Evolutionary conservation across 1,140 invertebrate genomes (phyloP).

Genomic region (Agrypnia vestita): DNA sequence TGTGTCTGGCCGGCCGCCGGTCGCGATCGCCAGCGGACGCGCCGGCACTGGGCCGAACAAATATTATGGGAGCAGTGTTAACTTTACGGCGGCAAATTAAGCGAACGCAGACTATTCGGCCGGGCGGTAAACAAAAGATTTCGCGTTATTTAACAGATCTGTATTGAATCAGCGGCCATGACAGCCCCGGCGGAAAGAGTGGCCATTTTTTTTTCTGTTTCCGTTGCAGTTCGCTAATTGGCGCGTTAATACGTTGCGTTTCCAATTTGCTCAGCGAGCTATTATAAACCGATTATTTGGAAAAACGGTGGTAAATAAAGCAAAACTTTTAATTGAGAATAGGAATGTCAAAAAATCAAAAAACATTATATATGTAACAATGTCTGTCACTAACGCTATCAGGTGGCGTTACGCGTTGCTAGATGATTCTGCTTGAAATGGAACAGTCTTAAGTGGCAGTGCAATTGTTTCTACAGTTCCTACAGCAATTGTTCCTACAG

Average conservation of each 20-base stretch:
- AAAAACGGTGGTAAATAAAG: too few relatives aligned
- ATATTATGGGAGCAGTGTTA: neutral
- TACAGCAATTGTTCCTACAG: too few relatives aligned
- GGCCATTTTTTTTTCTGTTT: constrained; percentile 28
- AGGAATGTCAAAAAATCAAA: too few relatives aligned
- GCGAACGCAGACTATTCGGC: constrained; percentile 8
- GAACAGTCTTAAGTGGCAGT: too few relatives aligned
- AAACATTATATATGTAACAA: too few relatives aligned
- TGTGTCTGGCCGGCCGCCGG: neutral
- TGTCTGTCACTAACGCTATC: too few relatives aligned
- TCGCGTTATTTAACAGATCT: constrained; percentile 24
- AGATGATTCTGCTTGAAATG: too few relatives aligned
- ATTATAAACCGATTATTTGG: too few relatives aligned
- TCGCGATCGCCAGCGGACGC: neutral
- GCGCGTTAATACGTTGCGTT: constrained; percentile 30
- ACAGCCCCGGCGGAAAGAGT: constrained; percentile 2
- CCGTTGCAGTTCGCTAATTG: constrained; percentile 32
- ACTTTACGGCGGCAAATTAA: constrained; percentile 29
- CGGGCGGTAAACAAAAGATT: constrained; percentile 45
- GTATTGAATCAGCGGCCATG: constrained; percentile 28
- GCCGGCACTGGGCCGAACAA: neutral
- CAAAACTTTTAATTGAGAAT: too few relatives aligned
- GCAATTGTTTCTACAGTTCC: too few relatives aligned
- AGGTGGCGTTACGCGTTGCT: too few relatives aligned
- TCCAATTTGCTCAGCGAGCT: too few relatives aligned